Conservation (phyloP, 2,797 vertebrate genomes). For the Benthosema pterotum region DNA sequence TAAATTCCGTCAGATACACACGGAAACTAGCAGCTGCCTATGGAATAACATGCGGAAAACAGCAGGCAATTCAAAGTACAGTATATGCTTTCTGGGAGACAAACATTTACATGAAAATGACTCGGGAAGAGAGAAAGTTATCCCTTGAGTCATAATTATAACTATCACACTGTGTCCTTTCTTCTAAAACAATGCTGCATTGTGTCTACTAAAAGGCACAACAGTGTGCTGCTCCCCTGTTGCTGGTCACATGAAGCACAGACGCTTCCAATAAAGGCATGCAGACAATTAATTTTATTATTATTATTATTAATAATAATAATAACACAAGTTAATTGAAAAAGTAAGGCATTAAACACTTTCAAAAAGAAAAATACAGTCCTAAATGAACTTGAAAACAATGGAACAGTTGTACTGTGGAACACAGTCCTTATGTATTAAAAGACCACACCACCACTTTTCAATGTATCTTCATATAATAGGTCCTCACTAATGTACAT, state of each 20-base stretch:
- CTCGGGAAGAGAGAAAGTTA: slow-evolving; percentile 39
- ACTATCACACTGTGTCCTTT: slow-evolving; percentile 69
- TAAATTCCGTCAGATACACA: slow-evolving; percentile 1
- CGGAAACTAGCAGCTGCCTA: background rate
- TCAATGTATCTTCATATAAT: too few relatives aligned
- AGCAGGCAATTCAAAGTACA: slow-evolving; percentile 36
- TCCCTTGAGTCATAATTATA: slow-evolving; percentile 64
- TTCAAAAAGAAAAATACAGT: too few relatives aligned
- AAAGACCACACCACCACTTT: too few relatives aligned
- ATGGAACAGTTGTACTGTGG: too few relatives aligned
- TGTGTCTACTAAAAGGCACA: slow-evolving; percentile 71
- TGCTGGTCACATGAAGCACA: slow-evolving; percentile 66
- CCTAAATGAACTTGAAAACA: too few relatives aligned
- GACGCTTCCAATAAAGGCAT: slow-evolving; percentile 38
- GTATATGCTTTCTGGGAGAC: slow-evolving; percentile 28
- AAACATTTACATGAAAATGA: slow-evolving; percentile 57
- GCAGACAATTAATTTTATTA: slow-evolving; percentile 1
- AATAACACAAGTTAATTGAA: too few relatives aligned
- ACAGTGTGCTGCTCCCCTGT: slow-evolving; percentile 44
- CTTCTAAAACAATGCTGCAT: slow-evolving; percentile 75
- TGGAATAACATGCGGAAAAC: slow-evolving; percentile 27
- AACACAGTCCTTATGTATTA: too few relatives aligned
- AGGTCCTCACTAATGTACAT: too few relatives aligned
- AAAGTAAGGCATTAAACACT: too few relatives aligned
- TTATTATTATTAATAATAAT: background rate